Conservation (phyloP, 2,888 invertebrate species). For the Clanis bilineata region DNA sequence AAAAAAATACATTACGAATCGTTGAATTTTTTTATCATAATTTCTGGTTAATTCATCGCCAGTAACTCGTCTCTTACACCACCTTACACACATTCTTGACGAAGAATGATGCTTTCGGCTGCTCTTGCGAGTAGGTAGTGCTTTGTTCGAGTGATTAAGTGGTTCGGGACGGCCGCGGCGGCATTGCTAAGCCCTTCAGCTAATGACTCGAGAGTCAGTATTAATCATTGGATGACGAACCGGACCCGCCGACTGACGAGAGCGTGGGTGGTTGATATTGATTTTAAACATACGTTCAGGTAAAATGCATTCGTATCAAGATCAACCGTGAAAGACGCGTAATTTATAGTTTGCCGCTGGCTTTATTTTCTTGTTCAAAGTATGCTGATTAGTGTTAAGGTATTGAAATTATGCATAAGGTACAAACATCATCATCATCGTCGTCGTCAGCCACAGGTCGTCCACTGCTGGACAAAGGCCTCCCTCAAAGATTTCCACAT, state of each 20-base stretch:
- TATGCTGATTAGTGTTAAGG: no score
- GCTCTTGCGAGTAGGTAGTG: constrained; percentile 77
- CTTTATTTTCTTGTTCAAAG: neutral
- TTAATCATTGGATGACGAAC: constrained; percentile 78
- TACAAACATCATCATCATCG: no score
- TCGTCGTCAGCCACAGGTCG: no score
- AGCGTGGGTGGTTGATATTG: constrained; percentile 66
- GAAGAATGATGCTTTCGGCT: constrained; percentile 82
- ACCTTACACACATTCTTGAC: constrained; percentile 71
- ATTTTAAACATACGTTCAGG: constrained; percentile 42
- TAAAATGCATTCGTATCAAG: constrained; percentile 21
- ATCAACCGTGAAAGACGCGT: neutral
- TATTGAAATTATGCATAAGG: no score
- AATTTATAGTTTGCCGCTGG: neutral
- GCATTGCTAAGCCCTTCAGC: constrained; percentile 79
- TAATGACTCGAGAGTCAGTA: constrained; percentile 79
- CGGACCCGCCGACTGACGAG: constrained; percentile 57
- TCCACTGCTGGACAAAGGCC: no score
- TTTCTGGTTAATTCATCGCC: constrained; percentile 20
- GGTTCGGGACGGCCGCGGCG: constrained; percentile 57
- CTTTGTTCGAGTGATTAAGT: constrained; percentile 82
- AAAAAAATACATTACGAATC: no score
- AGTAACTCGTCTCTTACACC: constrained; percentile 40
- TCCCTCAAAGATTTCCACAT: no score
- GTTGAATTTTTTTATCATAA: no score